These are phyloP conservation scores for Scomber scombrus DNA, from an alignment of 2,113 vertebrate genomes.

Conservation along the genomic window DNA sequence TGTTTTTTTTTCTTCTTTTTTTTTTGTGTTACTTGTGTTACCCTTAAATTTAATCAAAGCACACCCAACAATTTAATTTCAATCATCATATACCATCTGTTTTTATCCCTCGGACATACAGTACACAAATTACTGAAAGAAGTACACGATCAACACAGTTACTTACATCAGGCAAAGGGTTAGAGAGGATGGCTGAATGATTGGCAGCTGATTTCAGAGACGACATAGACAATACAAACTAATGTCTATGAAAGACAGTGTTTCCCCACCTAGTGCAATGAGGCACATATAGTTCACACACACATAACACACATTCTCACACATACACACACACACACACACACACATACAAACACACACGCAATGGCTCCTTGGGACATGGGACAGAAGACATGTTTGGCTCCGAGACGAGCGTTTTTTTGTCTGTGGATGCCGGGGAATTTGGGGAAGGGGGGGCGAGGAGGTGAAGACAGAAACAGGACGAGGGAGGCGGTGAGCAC, in stretches of 20 bases:
- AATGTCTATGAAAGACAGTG: constrained; percentile 74
- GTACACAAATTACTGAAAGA: constrained; percentile 82
- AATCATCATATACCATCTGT: constrained; percentile 59
- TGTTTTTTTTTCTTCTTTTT: background rate
- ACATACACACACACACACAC: constrained; percentile 26
- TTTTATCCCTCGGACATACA: constrained; percentile 74
- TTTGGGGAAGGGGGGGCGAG: background rate
- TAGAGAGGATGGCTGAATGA: constrained; percentile 59
- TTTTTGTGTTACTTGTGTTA: constrained; percentile 38
- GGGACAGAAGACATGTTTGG: constrained; percentile 75
- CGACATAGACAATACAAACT: constrained; percentile 77
- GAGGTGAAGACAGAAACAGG: background rate
- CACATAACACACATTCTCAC: constrained; percentile 24
- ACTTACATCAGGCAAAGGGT: constrained; percentile 81
- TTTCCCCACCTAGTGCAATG: constrained; percentile 77
- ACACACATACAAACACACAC: constrained; percentile 36
- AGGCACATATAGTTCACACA: constrained; percentile 70
- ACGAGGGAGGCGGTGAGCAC: background rate
- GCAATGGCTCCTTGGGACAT: constrained; percentile 77
- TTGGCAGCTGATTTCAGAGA: constrained; percentile 77
- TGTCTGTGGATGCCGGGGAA: constrained; percentile 50
- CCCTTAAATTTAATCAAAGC: constrained; percentile 71
- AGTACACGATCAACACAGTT: constrained; percentile 83
- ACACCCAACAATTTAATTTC: constrained; percentile 62
- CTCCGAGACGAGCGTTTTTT: constrained; percentile 47